Evolutionary conservation across 2,888 invertebrate species (phyloP).

Genomic region (Phengaris arion): DNA sequence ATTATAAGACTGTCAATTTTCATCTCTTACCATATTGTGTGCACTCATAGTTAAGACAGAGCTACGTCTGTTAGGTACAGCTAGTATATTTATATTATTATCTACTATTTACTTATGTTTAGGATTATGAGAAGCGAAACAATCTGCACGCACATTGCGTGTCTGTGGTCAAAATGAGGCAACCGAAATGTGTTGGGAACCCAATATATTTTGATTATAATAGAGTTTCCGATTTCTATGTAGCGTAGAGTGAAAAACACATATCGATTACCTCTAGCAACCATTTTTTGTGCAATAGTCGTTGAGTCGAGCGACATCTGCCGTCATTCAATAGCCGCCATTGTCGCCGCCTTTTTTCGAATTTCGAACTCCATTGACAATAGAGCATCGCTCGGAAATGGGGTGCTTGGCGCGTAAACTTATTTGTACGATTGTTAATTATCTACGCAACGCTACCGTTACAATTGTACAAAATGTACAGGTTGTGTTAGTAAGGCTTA

Average conservation of each 20-base stretch:
- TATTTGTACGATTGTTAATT: slow-evolving; percentile 36
- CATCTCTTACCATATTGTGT: too few species aligned
- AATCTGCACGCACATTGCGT: slow-evolving; percentile 9
- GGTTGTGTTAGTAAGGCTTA: background rate
- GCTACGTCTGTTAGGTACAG: too few species aligned
- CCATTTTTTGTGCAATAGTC: slow-evolving; percentile 54
- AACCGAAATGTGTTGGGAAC: slow-evolving; percentile 8
- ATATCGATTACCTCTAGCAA: slow-evolving; percentile 54
- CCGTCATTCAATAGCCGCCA: slow-evolving; percentile 63
- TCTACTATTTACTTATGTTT: too few species aligned
- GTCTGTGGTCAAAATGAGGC: slow-evolving; percentile 11
- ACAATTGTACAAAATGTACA: slow-evolving; percentile 29
- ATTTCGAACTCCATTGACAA: slow-evolving; percentile 47
- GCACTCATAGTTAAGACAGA: too few species aligned
- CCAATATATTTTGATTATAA: slow-evolving; percentile 22
- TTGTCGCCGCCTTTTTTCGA: slow-evolving; percentile 55
- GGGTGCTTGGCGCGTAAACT: slow-evolving; percentile 44
- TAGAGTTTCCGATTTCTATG: slow-evolving; percentile 22
- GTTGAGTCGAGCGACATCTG: slow-evolving; percentile 67
- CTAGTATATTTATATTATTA: too few species aligned
- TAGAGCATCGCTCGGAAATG: slow-evolving; percentile 45
- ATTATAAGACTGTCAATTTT: too few species aligned
- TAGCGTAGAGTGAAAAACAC: slow-evolving; percentile 34
- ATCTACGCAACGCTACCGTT: slow-evolving; percentile 31
- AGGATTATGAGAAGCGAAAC: background rate